Base-by-base conservation (phyloP, 2,797 vertebrate genomes). In the Menidia menidia region DNA sequence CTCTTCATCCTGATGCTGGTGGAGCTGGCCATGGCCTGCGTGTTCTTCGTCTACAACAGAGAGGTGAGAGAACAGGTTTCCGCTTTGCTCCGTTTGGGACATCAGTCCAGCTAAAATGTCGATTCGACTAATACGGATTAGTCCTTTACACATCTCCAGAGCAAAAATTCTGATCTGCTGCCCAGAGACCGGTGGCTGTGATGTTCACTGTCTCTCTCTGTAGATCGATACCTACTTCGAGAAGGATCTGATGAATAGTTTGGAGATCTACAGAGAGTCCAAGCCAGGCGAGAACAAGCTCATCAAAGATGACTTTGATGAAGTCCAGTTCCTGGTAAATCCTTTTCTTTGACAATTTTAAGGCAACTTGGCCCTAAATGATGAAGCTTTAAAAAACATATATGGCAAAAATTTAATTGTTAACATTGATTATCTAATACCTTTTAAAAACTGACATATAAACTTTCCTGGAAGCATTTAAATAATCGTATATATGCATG, bases 1-100 rank as follows among this genome's bases (percentile, higher is more conserved):
- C 51, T 94, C 18, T 90, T 92, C 60, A 63, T 92, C 63, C 84
- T 93, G 76, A 90, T 94, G 88, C 59, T 93, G 81, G 88, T 92
- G 77, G 92, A 92, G 78, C 56, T 93, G 65, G 89, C 92, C 60
- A 90, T 93, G 87, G 89, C 82, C 62, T 87, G 78, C 15, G 82
- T 92, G 42, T 91, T 93, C 62, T 76, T 93, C 35, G 85, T 92
- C 68, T 89, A 85, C 60, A 85, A 64, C 56, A 82, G 66, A 64
- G 55, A 90, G 89, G 92, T 93, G 63, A n/a, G 50, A 35, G 1
- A 2, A 45, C 11, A 13, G 16, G 4, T 19, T 2, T 18, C 19
- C 48, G 5, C 35, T 10, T 39, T 39, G 6, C 35, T 39, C 25
- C 25, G 2, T 25, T 25, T 25, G 2, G 25, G 25, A 25, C 25